Base-by-base conservation (phyloP, 2,888 invertebrate species). In the Aromia moschata region DNA sequence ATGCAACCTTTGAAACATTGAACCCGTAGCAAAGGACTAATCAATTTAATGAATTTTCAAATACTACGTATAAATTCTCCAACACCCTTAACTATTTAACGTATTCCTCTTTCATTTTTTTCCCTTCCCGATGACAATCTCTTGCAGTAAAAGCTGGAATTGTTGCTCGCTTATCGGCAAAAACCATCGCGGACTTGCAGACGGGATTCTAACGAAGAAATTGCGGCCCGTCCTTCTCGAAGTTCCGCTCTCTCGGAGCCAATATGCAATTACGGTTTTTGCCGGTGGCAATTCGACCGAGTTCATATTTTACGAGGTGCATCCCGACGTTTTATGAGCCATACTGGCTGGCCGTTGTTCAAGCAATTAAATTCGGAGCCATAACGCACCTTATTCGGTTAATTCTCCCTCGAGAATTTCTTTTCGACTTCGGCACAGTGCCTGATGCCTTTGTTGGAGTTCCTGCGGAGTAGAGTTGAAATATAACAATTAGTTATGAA, bases 201-300 rank as follows among this genome's bases (percentile, higher is more conserved):
- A 20, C 14, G 30, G 30, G 25, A 51, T 41, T 40, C 37, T 38
- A 44, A 55, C 45, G 44, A 16, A 55, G 38, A 51, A 30, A 40
- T 12, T 18, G 51, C 14, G 44, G 40, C 37, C 37, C 12, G 11
- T 25, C 5, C 52, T 37, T 38, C 20, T 46, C 11, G 52, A 37
- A 41, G 43, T 38, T 14, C 18, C 16, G 56, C 16, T 54, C 40
- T 30, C 53, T 36, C 56, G 18, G 36, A 69, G 67, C 74, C 74
- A 76, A 75, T 76, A 75, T 75, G 73, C 75, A 76, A 75, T 76
- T 76, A 75, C 69, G 69, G 69, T 75, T 75, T 75, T 74, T 75
- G 73, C 74, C 68, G 51, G 53, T 47, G 66, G 73, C 71, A 72
- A 72, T 74, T 74, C 74, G 71, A 67, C 65, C 70, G 66, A 69